These are phyloP conservation scores for Apodemus sylvaticus DNA, from an alignment of 2,113 vertebrate genomes.

Conservation along the genomic window DNA sequence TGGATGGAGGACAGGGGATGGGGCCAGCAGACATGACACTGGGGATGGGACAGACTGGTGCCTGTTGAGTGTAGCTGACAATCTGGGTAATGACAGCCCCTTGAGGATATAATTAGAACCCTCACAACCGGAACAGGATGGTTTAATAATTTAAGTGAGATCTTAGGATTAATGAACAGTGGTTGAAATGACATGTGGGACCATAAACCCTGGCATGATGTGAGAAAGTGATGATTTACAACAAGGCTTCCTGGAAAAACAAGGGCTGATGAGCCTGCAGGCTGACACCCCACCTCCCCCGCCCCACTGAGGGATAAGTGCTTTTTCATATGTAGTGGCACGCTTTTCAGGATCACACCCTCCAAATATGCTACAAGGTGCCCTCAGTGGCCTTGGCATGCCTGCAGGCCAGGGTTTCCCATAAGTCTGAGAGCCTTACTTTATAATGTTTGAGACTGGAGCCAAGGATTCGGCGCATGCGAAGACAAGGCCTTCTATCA, in stretches of 20 bases:
- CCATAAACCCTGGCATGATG: constrained; percentile 76
- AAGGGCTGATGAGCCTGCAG: not conserved
- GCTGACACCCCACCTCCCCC: not conserved
- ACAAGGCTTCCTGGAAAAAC: constrained; percentile 39
- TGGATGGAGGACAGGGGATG: not conserved
- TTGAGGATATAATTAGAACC: constrained; percentile 83
- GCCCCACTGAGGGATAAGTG: not conserved
- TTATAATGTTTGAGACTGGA: not conserved
- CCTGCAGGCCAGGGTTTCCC: not conserved
- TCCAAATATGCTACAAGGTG: not conserved
- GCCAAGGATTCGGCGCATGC: not conserved
- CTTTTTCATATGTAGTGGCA: not conserved
- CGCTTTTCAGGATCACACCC: not conserved
- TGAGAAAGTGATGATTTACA: constrained; percentile 66
- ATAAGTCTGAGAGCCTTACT: not conserved
- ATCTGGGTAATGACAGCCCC: constrained; percentile 80
- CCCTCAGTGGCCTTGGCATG: not conserved
- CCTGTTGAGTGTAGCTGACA: constrained; percentile 36
- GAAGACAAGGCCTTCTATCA: not conserved
- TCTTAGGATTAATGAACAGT: constrained; percentile 81
- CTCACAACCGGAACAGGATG: constrained; percentile 82
- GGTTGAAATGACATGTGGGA: constrained; percentile 81
- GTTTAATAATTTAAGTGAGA: constrained; percentile 85
- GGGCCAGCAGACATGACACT: constrained; percentile 12
- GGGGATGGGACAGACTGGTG: constrained; percentile 17